These are phyloP conservation scores for Apostichopus californicus DNA, from an alignment of 35 echinoderm and acorn worm genomes.

Conservation along the genomic window DNA sequence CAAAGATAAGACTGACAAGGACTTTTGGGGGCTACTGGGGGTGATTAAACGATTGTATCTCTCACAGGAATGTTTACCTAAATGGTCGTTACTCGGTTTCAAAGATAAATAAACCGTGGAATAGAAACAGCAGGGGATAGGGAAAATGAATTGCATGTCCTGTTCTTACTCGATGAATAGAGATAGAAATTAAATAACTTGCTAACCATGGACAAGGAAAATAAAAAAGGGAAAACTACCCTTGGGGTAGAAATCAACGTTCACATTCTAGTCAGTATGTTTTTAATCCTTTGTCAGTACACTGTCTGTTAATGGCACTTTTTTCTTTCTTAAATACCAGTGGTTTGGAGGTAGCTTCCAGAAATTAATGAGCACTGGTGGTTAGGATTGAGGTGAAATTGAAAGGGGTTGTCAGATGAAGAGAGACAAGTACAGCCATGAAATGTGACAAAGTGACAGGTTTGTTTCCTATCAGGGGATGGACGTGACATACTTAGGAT, in stretches of 20 bases:
- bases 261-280: background rate
- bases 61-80: background rate
- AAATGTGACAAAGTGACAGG: too few relatives aligned
- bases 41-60: background rate
- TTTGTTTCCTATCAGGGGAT: too few relatives aligned
- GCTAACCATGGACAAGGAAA: background rate
- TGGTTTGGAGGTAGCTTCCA: background rate
- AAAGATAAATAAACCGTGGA: background rate
- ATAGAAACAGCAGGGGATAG: background rate
- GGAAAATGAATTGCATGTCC: background rate
- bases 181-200: background rate
- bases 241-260: background rate
- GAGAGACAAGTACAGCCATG: background rate
- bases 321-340: background rate
- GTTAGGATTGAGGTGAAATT: background rate
- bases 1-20: background rate
- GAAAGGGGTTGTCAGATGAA: background rate
- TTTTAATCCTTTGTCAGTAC: background rate
- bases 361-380: background rate
- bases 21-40: background rate
- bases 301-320: too few relatives aligned
- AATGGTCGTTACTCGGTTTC: background rate
- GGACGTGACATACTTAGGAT: too few relatives aligned
- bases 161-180: background rate
- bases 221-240: background rate